Evolutionary conservation across 2,113 vertebrate genomes (phyloP).

Genomic region (Camelus dromedarius): DNA sequence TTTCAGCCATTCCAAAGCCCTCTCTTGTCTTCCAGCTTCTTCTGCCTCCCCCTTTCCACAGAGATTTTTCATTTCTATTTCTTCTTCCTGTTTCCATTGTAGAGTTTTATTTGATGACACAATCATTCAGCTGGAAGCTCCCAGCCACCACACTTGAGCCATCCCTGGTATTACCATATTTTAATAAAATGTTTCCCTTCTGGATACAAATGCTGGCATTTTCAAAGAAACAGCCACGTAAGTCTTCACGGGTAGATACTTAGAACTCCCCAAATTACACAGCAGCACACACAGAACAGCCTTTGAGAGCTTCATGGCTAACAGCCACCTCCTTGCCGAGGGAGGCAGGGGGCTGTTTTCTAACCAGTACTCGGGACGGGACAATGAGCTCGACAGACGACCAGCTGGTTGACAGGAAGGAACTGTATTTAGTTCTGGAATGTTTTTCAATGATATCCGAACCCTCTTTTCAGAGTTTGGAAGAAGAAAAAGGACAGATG

Average conservation of each 20-base stretch:
- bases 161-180: constrained; percentile 66
- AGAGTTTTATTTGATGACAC: constrained; percentile 48
- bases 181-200: constrained; percentile 72
- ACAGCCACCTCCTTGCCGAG: neutral
- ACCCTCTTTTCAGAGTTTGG: neutral
- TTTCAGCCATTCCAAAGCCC: neutral
- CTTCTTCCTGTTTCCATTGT: constrained; percentile 39
- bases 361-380: neutral
- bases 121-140: constrained; percentile 49
- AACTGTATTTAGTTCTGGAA: neutral
- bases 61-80: constrained; percentile 53
- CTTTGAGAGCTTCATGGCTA: neutral
- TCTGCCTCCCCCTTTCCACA: neutral
- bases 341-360: neutral
- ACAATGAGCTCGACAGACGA: neutral
- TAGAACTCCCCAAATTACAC: neutral
- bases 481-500: neutral
- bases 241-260: constrained; percentile 56
- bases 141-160: constrained; percentile 20
- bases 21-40: neutral
- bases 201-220: constrained; percentile 57
- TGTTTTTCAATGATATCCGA: neutral
- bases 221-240: constrained; percentile 55
- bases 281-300: neutral
- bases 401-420: neutral